Evolutionary conservation across 1,140 invertebrate species (phyloP).

Genomic region (Pararge aegeria): DNA sequence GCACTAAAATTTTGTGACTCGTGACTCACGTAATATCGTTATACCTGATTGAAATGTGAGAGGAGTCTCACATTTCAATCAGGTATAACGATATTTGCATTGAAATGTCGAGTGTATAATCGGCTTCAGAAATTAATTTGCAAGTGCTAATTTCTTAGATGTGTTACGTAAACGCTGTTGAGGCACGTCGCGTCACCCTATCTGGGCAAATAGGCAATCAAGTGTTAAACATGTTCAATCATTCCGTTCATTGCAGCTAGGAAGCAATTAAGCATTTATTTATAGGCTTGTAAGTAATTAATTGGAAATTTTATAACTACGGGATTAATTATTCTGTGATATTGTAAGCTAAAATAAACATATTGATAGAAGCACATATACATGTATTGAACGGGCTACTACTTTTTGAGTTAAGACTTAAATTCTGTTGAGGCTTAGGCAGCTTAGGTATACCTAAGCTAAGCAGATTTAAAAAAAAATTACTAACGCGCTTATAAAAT

Average conservation of each 20-base stretch:
- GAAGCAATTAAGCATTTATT: constrained; percentile 24
- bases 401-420: too few relatives aligned
- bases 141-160: neutral
- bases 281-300: constrained; percentile 8
- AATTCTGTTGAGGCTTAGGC: too few relatives aligned
- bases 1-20: constrained; percentile 20
- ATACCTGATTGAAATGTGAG: too few relatives aligned
- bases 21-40: too few relatives aligned
- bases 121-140: neutral
- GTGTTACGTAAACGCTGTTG: constrained; percentile 8
- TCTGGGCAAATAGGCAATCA: constrained; percentile 39
- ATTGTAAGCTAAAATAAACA: neutral
- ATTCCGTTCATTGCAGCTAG: constrained; percentile 28
- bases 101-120: neutral
- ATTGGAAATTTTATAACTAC: constrained; percentile 1
- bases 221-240: constrained; percentile 40
- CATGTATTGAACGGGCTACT: too few relatives aligned
- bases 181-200: constrained; percentile 35
- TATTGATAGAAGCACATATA: neutral
- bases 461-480: too few relatives aligned
- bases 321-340: neutral
- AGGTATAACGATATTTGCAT: neutral
- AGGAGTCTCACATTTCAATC: constrained; percentile 25
- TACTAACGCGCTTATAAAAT: too few relatives aligned
- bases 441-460: too few relatives aligned